Evolutionary conservation across 2,888 invertebrate species (phyloP).

Genomic region (Cryptus viduatorius): DNA sequence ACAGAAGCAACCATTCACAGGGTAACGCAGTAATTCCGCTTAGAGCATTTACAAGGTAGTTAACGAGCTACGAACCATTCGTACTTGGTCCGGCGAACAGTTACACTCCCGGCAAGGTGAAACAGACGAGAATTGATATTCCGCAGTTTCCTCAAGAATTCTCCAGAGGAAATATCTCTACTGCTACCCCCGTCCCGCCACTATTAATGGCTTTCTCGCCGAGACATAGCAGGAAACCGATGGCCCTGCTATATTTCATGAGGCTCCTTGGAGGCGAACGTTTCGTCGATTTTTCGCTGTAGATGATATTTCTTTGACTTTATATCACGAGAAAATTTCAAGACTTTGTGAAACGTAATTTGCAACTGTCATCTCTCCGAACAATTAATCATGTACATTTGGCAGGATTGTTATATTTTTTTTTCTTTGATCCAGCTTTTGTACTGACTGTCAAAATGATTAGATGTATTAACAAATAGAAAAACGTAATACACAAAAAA

Average conservation of each 20-base stretch:
- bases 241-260: conserved; percentile 59
- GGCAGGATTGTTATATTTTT: neutral
- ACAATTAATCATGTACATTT: neutral
- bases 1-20: conserved; percentile 44
- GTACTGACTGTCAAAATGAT: no score
- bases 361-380: neutral
- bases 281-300: conserved; percentile 46
- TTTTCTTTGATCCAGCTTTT: no score
- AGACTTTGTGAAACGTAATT: neutral
- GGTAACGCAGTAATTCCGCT: conserved; percentile 59
- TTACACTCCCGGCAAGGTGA: conserved; percentile 52
- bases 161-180: conserved; percentile 55
- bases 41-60: conserved; percentile 62
- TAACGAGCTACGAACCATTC: conserved; percentile 66
- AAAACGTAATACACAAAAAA: no score
- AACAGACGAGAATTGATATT: conserved; percentile 56
- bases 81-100: conserved; percentile 54
- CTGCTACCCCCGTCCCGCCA: conserved; percentile 22
- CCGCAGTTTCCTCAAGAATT: conserved; percentile 56
- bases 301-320: conserved; percentile 36
- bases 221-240: conserved; percentile 58
- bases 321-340: neutral
- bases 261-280: conserved; percentile 53
- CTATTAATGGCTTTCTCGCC: conserved; percentile 62
- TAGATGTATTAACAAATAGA: no score